These are phyloP conservation scores for Drosophila prolongata DNA, from an alignment of 2,888 invertebrate genomes.

Conservation along the genomic window DNA sequence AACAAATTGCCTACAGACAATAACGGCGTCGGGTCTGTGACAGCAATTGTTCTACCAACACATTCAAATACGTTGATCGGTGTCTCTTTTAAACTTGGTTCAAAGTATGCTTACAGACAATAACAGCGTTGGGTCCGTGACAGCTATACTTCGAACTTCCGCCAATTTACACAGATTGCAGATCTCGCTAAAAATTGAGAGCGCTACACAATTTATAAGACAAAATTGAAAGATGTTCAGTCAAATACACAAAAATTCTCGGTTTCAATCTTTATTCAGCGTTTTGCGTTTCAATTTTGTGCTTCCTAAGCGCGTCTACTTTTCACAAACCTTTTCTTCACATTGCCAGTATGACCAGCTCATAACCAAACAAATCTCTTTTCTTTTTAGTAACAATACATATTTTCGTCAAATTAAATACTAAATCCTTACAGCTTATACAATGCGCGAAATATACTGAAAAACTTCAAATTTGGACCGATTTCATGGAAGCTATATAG, in stretches of 20 bases:
- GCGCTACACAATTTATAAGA: neutral
- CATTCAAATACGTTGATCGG: neutral
- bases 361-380: neutral
- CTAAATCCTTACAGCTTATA: no score
- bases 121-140: neutral
- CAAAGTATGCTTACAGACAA: neutral
- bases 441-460: no score
- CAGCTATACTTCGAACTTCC: no score
- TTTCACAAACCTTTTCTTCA: neutral
- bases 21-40: neutral
- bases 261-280: no score
- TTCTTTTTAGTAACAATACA: neutral
- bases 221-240: neutral
- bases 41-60: constrained; percentile 1
- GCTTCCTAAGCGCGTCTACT: no score
- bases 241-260: neutral
- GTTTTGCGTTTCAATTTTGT: no score
- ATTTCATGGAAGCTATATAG: no score
- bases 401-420: no score
- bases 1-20: no score
- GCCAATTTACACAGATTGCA: no score
- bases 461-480: no score
- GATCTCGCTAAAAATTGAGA: constrained; percentile 3
- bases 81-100: neutral
- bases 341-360: neutral